Evolutionary conservation across 1,140 invertebrate genomes (phyloP), one percentile per base, ranked within the genome.

Genomic region (Aphidius ervi): DNA sequence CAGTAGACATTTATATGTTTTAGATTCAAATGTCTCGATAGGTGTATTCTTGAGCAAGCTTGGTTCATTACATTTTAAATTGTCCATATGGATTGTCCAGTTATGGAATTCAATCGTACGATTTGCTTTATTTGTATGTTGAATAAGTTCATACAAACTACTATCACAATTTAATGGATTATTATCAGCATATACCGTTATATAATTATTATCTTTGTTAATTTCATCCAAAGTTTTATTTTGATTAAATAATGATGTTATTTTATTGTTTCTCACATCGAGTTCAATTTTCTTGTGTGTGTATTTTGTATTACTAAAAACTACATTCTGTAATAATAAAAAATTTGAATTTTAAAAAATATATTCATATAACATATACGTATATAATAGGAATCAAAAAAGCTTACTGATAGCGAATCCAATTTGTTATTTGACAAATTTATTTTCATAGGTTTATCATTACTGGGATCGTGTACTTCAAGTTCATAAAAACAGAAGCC

Each of bases 101-200:
- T 75, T 63, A 16, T 73, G 71, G 40, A 70, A 62, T 0, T 78
- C 67, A 49, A 69, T 68, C 0, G 67, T 69, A 53, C 67, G 67
- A 64, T 78, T 59, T 65, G 59, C 67, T 9, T 65, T 68, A 48
- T 81, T 74, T 4, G 82, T 56, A 63, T 84, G 83, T 47, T 75
- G 71, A 8, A 83, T 66, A 54, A 90, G 82, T 20, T 76, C 63
- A 48, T 85, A 80, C 3, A 85, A 37, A 0, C 67, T 8, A 65
- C 90, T 92, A 64, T 89, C 84, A 65, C 90, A 92, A 5, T 68
- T 50, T 31, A 91, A 67, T 0, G 88, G 88, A 76, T 91, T 91
- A 46, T 83, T 71, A 57, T 75, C 81, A 5, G 86, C 72, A 9
- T 70, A 68, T 61, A 82, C 69, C 65, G 67, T 64, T 58, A 76